Evolutionary conservation across 2,797 vertebrate species (phyloP), one percentile per base, ranked within the genome.

Genomic region (Microtus obscurus): DNA sequence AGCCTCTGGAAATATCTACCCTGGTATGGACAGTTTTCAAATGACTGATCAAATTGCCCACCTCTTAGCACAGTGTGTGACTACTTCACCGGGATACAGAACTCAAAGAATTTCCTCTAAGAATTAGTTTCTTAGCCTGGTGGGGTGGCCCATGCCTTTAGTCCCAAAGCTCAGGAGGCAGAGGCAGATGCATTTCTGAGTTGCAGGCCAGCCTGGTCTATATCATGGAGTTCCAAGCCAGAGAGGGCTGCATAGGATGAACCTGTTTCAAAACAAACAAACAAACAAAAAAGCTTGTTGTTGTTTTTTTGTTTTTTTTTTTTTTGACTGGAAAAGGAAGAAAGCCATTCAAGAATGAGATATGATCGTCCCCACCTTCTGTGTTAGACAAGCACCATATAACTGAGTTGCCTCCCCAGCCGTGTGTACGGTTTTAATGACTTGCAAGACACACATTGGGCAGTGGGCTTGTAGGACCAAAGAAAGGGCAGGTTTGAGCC

Each of bases 11-110:
- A 74, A 82, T 53, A 73, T 21, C 71, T 51, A 27, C 51, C 1
- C 1, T 78, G 25, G 31, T 65, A 48, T 37, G 80, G 87, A 37
- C 43, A 21, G 14, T 94, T 96, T 97, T 95, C 78, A 95, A 67
- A 45, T 88, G 63, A 87, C 69, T 65, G 78, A 45, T 61, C 65
- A 79, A 77, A 67, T 74, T 45, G 7, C 53, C 43, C 0, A 0
- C 87, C 69, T 78, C 16, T 76, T 93, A 56, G 59, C 51, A 48
- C 0, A 0, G 61, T 87, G 29, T 61, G 2, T 79, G 79, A 73
- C 43, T 91, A 92, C 77, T 85, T 31, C 29, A 48, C 40, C 59
- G 78, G 73, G 51, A 4, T 40, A 4, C 37, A 51, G 51, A 91
- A 80, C 2, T 87, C 45, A 23, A n/a, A 25, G 61, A 31, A 51